Conservation (phyloP, 53 echinoderm and acorn worm species). For the Pentamera pediparva region DNA sequence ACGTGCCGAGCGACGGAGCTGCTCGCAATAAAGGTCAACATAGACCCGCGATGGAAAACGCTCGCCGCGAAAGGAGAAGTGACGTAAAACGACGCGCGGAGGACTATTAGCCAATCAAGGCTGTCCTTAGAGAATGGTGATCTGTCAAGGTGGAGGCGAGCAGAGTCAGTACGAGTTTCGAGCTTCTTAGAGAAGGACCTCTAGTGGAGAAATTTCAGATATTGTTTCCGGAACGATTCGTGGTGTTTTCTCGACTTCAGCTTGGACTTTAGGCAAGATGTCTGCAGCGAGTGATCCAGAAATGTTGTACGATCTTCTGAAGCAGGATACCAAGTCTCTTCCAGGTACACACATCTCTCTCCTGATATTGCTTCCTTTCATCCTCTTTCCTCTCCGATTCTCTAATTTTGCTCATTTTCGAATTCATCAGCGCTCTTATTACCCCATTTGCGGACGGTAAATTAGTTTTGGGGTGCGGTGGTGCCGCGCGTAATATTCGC, state of each 20-base stretch:
- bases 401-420: slow-evolving; percentile 36
- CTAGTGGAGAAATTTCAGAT: not conserved
- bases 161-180: slow-evolving; percentile 14
- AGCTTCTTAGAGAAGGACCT: slow-evolving; percentile 24
- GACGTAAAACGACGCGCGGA: no score
- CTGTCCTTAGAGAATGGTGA: slow-evolving; percentile 1
- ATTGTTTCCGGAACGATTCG: not conserved
- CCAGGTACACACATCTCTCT: slow-evolving; percentile 8
- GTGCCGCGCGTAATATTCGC: slow-evolving; percentile 26
- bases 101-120: slow-evolving; percentile 32
- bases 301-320: slow-evolving; percentile 29
- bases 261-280: slow-evolving; percentile 19
- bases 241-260: not conserved
- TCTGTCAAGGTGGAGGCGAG: slow-evolving; percentile 12
- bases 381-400: slow-evolving; percentile 25
- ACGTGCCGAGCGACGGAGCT: no score
- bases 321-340: slow-evolving; percentile 34
- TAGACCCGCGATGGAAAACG: no score
- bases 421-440: slow-evolving; percentile 37
- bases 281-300: slow-evolving; percentile 9
- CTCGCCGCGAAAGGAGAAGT: no score
- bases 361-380: slow-evolving; percentile 5
- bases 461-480: slow-evolving; percentile 42
- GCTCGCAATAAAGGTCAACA: no score
- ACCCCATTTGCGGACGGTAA: slow-evolving; percentile 36